Evolutionary conservation across 2,888 invertebrate genomes (phyloP), one percentile per base, ranked within the genome.

Genomic region (Cyclophora albipunctata): DNA sequence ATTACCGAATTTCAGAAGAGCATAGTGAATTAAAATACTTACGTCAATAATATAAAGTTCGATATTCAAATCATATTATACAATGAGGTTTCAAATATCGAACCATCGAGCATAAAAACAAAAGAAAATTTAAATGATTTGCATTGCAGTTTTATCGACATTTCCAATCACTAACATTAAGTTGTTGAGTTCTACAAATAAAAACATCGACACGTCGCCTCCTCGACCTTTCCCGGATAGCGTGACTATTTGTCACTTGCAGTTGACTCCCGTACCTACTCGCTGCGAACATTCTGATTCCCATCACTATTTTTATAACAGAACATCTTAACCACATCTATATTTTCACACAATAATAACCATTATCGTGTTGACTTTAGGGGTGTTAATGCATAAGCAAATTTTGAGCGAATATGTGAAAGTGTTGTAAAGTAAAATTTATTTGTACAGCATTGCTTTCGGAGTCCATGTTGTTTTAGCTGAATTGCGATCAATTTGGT

Each of bases 161-260:
- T 46, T 54, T 62, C 53, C 49, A 81, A 65, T 50, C 86, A 76
- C 86, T 86, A 77, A 71, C 75, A 86, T 86, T 82, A 84, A 86
- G 84, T 78, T 81, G 81, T 87, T 79, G 83, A 75, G 67, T 72
- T 71, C 58, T 69, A 69, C 73, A 78, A 85, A 84, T 81, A 81
- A 84, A 83, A 86, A 80, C 78, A 84, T 85, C 84, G 84, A 84
- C 77, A 78, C 75, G 71, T 77, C 75, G 72, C 72, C 60, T 73
- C 78, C 69, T 79, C 79, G 76, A 78, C 81, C 82, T 84, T 79
- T 81, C 76, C 76, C 72, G 76, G 67, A 77, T 80, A 73, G 78
- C 81, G 81, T 83, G 84, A 84, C 88, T 87, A 87, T 88, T 88
- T 88, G 88, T 88, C 88, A 87, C 87, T 78, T 76, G 76, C 73